Evolutionary conservation across 2,797 vertebrate species (phyloP), one percentile per base, ranked within the genome.

Genomic region (Tangara arthus): DNA sequence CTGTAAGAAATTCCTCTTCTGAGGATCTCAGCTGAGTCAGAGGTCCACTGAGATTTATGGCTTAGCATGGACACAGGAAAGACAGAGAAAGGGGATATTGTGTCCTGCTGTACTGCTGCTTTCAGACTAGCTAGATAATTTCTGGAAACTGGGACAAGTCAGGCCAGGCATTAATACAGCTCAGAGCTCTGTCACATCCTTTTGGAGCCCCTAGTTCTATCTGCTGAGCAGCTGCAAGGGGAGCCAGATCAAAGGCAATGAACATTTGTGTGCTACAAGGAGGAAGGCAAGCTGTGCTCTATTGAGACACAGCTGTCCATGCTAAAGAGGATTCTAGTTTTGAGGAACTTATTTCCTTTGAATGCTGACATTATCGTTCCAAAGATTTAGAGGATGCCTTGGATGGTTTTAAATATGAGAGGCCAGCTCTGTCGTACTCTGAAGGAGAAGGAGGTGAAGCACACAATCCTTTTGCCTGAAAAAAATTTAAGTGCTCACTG

Each of bases 201-300:
- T 63, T 71, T 70, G 55, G 83, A 89, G 37, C 57, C 92, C 41
- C 78, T 49, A 46, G 70, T 60, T 77, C 75, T 87, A 37, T 64
- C 75, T 89, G 76, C 55, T 89, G 78, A 92, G 82, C 91, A 92
- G 82, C 84, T 90, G 89, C 60, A 81, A 94, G 49, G 60, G 76
- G 60, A 92, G 42, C 4, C 60, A 88, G 73, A 91, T 88, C 85
- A 96, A 94, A 94, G 59, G 65, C 57, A 85, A 26, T 61, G 91
- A 95, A 53, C 30, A 89, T 79, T 89, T 88, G 34, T 64, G 85
- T 22, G 32, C 56, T 55, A 22, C 66, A 55, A 81, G 68, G 19
- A 69, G 42, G 26, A 80, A 1, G 27, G 82, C 55, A 87, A 91
- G 44, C 49, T 0, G 1, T 0, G 0, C 53, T 93, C 79, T 55